Evolutionary conservation across 2,113 vertebrate species (phyloP), one percentile per base, ranked within the genome.

Genomic region (Pomatostomus ruficeps): DNA sequence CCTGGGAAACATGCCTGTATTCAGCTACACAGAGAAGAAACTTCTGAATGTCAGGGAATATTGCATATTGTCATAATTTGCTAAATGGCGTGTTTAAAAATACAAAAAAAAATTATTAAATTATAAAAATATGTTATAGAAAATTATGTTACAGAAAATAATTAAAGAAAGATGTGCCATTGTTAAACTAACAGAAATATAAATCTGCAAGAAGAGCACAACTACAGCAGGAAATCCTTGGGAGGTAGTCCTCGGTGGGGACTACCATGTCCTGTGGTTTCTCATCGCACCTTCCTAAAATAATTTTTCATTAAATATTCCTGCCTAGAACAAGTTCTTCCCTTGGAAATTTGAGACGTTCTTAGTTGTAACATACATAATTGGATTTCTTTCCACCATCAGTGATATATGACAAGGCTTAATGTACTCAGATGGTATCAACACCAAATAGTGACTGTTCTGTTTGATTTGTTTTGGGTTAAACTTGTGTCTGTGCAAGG

Each of bases 401-500:
- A 46, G 29, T 55, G 43, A 46, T 52, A 7, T 1, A 8, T 71
- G 17, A 19, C 19, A 71, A 61, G 23, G n/a, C n/a, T 54, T 62
- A 31, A 20, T n/a, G 11, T 85, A 28, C 70, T 65, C 23, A 49
- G n/a, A 29, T 67, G 59, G 4, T 71, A 25, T 20, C 25, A 77
- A 63, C 84, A 72, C 46, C 52, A 84, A 63, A 38, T 7, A 51
- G 19, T 13, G 14, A 23, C 3, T 0, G 15, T 20, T 92, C 71
- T 74, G 11, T 42, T 66, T 65, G 22, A 29, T n/a, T 83, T 59
- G 36, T n/a, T 61, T 63, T 70, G 36, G 7, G 15, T 57, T 70
- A 23, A 57, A 31, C 18, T 61, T 51, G 23, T 0, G 1, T 49
- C 29, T 54, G 0, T 40, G 38, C 35, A 63, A 48, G 1, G 5